phyloP scores from a whole-genome alignment of 2,888 invertebrate genomes.

The Selenia dentaria region DNA sequence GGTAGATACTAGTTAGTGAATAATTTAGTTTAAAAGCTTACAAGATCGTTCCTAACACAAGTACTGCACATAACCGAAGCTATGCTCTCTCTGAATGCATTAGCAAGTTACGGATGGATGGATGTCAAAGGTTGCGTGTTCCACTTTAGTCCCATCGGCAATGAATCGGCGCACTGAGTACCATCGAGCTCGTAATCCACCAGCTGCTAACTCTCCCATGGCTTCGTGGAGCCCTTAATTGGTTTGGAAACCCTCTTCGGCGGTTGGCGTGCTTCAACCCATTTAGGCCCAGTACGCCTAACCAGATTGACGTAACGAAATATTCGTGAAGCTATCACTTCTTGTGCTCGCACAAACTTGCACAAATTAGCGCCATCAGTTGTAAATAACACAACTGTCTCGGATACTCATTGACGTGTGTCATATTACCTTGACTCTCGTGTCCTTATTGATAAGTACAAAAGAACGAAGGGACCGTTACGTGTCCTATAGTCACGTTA shows the following conservation, averaged over 20 bases:
- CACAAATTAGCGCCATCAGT: constrained; percentile 49
- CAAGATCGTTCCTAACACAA: no score
- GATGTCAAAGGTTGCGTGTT: constrained; percentile 59
- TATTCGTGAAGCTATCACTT: constrained; percentile 73
- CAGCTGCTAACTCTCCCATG: constrained; percentile 78
- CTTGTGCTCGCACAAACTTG: constrained; percentile 50
- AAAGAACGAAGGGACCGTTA: no score
- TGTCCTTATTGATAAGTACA: no score
- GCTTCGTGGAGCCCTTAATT: constrained; percentile 81
- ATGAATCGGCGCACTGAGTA: constrained; percentile 72
- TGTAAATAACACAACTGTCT: constrained; percentile 65
- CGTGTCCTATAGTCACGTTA: constrained; percentile 54
- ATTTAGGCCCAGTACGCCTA: constrained; percentile 76
- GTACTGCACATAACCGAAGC: no score
- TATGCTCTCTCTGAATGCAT: no score
- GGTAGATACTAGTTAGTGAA: no score
- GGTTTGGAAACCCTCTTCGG: constrained; percentile 82
- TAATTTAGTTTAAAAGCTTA: no score
- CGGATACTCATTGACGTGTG: constrained; percentile 65
- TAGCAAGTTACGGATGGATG: constrained; percentile 46
- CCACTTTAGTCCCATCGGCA: constrained; percentile 61
- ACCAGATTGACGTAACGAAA: constrained; percentile 80
- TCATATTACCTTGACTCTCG: constrained; percentile 48
- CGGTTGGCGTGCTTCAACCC: constrained; percentile 71
- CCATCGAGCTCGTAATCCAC: constrained; percentile 79